A percentile compares a stretch with the other conserved stretches of the same genome.
Conservation (phyloP, 2,113 vertebrate species). For the Lamprologus speciosus region DNA sequence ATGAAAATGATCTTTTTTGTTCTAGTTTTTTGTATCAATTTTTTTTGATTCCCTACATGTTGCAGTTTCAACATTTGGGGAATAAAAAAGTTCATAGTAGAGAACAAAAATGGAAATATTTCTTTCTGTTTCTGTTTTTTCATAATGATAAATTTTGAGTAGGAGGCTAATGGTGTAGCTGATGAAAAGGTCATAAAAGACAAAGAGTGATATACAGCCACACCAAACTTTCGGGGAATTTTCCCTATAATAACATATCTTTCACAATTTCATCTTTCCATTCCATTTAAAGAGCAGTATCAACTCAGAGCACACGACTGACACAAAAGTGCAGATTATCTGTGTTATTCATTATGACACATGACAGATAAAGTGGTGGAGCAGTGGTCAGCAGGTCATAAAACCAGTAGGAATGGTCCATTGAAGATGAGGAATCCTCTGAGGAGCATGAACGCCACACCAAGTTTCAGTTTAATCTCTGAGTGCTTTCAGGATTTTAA, state of each 20-base stretch:
- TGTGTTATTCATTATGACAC: neutral
- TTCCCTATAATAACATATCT: neutral
- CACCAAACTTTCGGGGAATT: rapidly evolving
- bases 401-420: neutral
- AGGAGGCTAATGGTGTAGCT: neutral
- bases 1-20: rapidly evolving
- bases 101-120: neutral
- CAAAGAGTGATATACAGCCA: neutral
- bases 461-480: neutral
- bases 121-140: neutral
- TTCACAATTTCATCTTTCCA: neutral
- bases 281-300: neutral
- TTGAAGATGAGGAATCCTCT: neutral
- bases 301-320: neutral
- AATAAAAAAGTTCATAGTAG: neutral
- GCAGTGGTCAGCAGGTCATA: neutral
- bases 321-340: neutral
- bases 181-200: neutral
- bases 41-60: neutral
- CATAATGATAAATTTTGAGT: neutral
- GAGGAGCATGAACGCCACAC: neutral
- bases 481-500: neutral
- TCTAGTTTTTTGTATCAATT: neutral
- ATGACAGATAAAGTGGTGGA: neutral
- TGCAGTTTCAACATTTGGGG: neutral